Evolutionary conservation across 2,888 invertebrate species (phyloP).

Genomic region (Iselma pallidipennis): DNA sequence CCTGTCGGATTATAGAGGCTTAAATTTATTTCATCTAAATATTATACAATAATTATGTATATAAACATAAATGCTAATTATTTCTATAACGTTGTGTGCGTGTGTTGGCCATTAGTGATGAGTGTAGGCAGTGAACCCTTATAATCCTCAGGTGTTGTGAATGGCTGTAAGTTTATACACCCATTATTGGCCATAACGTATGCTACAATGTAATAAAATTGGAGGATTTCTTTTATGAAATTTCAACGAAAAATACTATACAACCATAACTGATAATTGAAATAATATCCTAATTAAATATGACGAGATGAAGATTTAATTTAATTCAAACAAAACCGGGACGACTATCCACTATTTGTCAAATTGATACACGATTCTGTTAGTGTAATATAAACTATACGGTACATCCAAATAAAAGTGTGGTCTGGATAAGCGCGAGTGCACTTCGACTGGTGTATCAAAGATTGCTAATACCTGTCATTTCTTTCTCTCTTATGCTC

Average conservation of each 20-base stretch:
- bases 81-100: constrained; percentile 4
- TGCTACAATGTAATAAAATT: background rate
- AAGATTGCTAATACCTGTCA: too few species aligned
- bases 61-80: constrained; percentile 3
- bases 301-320: too few species aligned
- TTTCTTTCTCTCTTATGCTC: too few species aligned
- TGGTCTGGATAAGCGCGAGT: too few species aligned
- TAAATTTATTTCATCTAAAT: background rate
- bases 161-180: background rate
- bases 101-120: constrained; percentile 4
- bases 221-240: background rate
- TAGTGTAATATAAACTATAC: too few species aligned
- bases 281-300: background rate
- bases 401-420: too few species aligned
- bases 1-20: background rate
- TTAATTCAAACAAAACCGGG: too few species aligned
- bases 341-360: too few species aligned
- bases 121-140: background rate
- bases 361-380: constrained; percentile 26
- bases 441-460: too few species aligned
- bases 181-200: background rate
- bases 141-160: constrained; percentile 5
- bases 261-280: background rate
- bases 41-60: constrained; percentile 1
- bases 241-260: background rate